A percentile compares a stretch with the other conserved stretches of the same genome.
phyloP scores from a whole-genome alignment of 2,888 invertebrate genomes.

The Lampropteryx suffumata region DNA sequence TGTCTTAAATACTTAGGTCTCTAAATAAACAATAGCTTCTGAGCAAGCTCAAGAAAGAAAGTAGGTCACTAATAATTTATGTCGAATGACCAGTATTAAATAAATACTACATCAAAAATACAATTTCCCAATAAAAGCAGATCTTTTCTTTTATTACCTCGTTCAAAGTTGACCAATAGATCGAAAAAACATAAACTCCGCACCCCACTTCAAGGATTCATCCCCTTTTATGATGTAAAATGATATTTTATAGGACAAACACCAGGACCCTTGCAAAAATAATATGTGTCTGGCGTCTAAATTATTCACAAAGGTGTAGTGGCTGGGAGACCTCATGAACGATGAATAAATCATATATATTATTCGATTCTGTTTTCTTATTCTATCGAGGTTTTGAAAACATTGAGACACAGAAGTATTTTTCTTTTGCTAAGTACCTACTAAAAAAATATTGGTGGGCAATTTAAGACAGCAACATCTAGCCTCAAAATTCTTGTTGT shows the following conservation, averaged over 20 bases:
- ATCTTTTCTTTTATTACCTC: constrained; percentile 11
- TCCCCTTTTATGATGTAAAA: constrained; percentile 52
- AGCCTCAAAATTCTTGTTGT: no score
- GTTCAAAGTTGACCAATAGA: constrained; percentile 18
- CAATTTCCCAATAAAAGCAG: background rate
- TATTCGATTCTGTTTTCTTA: constrained; percentile 55
- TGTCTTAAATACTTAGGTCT: no score
- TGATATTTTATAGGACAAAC: constrained; percentile 71
- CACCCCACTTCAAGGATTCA: constrained; percentile 44
- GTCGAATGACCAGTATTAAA: no score
- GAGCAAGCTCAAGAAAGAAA: no score
- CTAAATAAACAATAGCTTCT: no score
- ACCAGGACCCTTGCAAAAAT: constrained; percentile 70
- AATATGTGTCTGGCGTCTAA: constrained; percentile 69
- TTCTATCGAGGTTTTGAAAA: constrained; percentile 23
- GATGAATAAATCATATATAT: constrained; percentile 75
- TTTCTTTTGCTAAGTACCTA: no score
- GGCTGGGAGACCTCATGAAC: constrained; percentile 68
- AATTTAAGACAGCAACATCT: no score
- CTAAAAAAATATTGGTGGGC: no score
- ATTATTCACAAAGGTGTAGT: constrained; percentile 78
- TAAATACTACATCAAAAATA: no score
- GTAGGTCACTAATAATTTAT: no score
- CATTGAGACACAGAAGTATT: no score
- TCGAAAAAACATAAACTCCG: constrained; percentile 34